Base-by-base conservation (phyloP, 1,140 invertebrate species). In the Araneus ventricosus region DNA sequence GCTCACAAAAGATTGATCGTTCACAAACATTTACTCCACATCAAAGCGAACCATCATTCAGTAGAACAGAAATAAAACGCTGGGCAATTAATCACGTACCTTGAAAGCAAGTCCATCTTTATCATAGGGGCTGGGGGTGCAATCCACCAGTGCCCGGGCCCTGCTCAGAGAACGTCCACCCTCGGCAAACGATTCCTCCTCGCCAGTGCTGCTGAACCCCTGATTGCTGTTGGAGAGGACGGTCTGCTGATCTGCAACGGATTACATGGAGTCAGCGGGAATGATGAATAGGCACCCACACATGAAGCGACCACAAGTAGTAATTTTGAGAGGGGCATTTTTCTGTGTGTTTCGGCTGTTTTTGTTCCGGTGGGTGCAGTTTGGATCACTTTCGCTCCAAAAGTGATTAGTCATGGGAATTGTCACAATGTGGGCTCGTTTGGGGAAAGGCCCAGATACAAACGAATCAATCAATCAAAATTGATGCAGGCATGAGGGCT, bases 101-200 rank as follows among this genome's bases (percentile, higher is more conserved):
- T 98, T 98, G 95, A 98, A 98, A 96, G 97, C 97, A 45, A 99
- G 96, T 92, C 97, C 97, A 94, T 99, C 98, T 95, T 97, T 98
- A 95, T 98, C 98, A 95, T 98, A 98, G 94, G 98, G 97, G 96
- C 97, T 98, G 93, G 98, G 98, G 94, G 96, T 97, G 95, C 97
- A 98, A 96, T 99, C 98, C 94, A 98, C 97, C 88, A 98, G 96
- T 89, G 98, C 98, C 94, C 97, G 96, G 22, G 98, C 98, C 95
- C 97, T 96, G 94, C 98, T 98, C 93, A 98, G 96, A 94, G 98
- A 95, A 20, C 95, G 95, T 8, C 95, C 95, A 67, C 59, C 39
- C 34, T 92, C 86, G 7, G 70, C 37, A 10, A 70, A 61, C 2
- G 30, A 39, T 10, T 93, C 88, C 37, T 93, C 94, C 52, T 94